These are phyloP conservation scores for Pristionchus exspectatus DNA, from an alignment of 2,888 invertebrate genomes.

Conservation along the genomic window DNA sequence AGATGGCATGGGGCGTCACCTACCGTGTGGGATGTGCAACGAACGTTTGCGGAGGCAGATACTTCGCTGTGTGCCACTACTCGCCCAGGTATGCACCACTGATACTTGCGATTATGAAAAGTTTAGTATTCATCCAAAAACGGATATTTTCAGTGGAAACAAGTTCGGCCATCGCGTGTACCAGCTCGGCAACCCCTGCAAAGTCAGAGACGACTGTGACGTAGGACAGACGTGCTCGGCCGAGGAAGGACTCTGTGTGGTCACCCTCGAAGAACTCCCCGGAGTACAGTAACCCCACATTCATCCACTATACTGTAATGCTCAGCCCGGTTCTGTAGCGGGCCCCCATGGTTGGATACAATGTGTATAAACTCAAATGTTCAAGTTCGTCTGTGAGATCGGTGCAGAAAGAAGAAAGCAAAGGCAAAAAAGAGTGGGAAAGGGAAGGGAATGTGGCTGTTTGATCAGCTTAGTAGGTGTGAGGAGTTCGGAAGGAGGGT, in stretches of 20 bases:
- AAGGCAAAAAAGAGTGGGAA: conserved; percentile 5
- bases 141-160: conserved; percentile 31
- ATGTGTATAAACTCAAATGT: neutral
- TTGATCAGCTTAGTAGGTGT: conserved; percentile 13
- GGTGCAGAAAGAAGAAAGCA: neutral
- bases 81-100: conserved; percentile 7
- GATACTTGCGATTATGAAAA: neutral
- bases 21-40: conserved; percentile 53
- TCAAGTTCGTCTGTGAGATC: conserved; percentile 6
- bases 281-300: neutral
- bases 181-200: conserved; percentile 27
- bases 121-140: no score
- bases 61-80: conserved; percentile 51
- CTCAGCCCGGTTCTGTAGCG: neutral
- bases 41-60: conserved; percentile 2
- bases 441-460: neutral
- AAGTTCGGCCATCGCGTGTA: conserved; percentile 3
- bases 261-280: conserved; percentile 3
- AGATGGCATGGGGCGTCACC: conserved; percentile 53
- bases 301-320: no score
- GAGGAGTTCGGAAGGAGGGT: neutral
- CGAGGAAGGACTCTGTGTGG: conserved; percentile 51
- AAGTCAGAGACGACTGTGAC: conserved; percentile 15
- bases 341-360: neutral
- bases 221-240: conserved; percentile 30